Evolutionary conservation across 2,113 vertebrate genomes (phyloP), one percentile per base, ranked within the genome.

Genomic region (Semnopithecus entellus): DNA sequence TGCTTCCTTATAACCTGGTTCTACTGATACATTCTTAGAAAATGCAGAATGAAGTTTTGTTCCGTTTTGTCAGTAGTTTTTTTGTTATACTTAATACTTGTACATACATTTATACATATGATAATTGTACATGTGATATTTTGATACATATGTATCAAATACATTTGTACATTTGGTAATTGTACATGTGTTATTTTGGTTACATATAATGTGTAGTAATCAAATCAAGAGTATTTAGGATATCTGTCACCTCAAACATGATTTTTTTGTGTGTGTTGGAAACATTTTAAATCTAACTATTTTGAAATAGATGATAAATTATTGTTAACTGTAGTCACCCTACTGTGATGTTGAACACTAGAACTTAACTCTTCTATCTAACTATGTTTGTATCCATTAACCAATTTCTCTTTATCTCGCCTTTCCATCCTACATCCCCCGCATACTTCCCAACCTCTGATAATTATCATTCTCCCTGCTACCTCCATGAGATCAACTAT

Each of bases 11-110:
- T n/a, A 18, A 9, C 14, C 32, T 87, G 23, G 32, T 92, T 96
- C 18, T 90, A 18, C 12, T 73, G 68, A 52, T 78, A 43, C 1
- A 52, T 64, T 81, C 40, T 85, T 23, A 91, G 23, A 91, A 93
- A 91, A 79, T 70, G 10, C 2, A 91, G 76, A 88, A n/a, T 89
- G 32, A 79, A 16, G 8, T 89, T 97, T 97, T 91, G 6, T 76
- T 97, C 96, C 79, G 3, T 76, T 75, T 27, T 75, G 72, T 75
- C 23, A 75, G 25, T 75, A 75, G 40, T 7, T 27, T 43, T 43
- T 75, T 43, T 27, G 43, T 75, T 75, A 45, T 75, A 73, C 10
- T 3, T 23, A 14, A 27, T 75, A 43, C 43, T 16, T 75, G 40
- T 4, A 43, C 12, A 27, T 12, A 73, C 10, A 32, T 64, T 64